Conservation (phyloP, 1,140 invertebrate genomes). For the Pseudobourletiella spinata region DNA sequence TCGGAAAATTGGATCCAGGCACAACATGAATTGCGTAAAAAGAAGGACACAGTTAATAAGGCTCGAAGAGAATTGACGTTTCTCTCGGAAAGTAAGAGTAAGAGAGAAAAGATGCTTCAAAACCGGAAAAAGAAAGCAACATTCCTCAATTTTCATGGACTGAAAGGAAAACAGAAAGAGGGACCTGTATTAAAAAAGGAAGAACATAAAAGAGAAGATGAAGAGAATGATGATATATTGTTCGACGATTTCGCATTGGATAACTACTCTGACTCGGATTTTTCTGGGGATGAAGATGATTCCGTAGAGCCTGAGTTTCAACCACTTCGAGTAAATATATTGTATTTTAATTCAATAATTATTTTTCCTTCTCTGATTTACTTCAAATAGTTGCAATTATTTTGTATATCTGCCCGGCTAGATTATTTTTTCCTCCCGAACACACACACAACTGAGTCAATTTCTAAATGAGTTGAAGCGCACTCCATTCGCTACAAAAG, state of each 20-base stretch:
- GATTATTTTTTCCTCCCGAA: slow-evolving; percentile 90
- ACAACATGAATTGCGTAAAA: slow-evolving; percentile 28
- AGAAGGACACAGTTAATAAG: slow-evolving; percentile 37
- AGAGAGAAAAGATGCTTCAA: slow-evolving; percentile 38
- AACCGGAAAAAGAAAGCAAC: slow-evolving; percentile 36
- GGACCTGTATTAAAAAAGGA: slow-evolving; percentile 39
- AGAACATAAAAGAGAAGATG: slow-evolving; percentile 31
- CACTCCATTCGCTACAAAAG: slow-evolving; percentile 61
- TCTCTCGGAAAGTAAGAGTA: slow-evolving; percentile 46
- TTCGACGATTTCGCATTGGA: slow-evolving; percentile 48
- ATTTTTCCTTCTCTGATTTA: slow-evolving; percentile 5
- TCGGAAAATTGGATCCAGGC: slow-evolving; percentile 30
- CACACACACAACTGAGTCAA: slow-evolving; percentile 92
- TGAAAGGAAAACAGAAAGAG: slow-evolving; percentile 14
- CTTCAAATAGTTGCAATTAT: slow-evolving; percentile 10
- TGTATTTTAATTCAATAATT: slow-evolving; percentile 11
- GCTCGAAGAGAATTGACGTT: slow-evolving; percentile 47
- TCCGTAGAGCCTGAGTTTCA: slow-evolving; percentile 42
- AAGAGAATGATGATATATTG: slow-evolving; percentile 38
- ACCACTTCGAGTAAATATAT: slow-evolving; percentile 10
- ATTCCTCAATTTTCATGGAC: neutral
- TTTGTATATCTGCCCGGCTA: slow-evolving; percentile 58
- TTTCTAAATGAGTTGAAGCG: slow-evolving; percentile 84
- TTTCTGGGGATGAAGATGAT: slow-evolving; percentile 41
- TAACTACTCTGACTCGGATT: slow-evolving; percentile 43